Base-by-base conservation (phyloP, 2,888 invertebrate genomes). In the Lochmaea capreae region DNA sequence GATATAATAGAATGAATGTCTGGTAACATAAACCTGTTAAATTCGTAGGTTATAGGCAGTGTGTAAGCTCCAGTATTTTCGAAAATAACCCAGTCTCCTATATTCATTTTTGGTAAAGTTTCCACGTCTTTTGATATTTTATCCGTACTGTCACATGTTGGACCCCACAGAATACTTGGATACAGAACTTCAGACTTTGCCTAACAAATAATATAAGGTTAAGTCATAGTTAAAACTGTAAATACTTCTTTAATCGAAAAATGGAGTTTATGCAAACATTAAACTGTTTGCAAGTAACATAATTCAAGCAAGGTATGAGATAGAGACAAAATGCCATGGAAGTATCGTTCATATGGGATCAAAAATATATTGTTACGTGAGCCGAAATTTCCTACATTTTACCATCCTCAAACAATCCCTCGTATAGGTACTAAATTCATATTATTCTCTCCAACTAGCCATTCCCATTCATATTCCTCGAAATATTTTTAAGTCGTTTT, bases 61-160 rank as follows among this genome's bases (percentile, higher is more conserved):
- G 98, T 97, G 88, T 97, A 97, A 39, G 98, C 98, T 66, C 98
- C 98, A 97, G 98, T 97, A 87, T 98, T 93, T 80, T 93, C 92
- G 88, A 97, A 98, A 78, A 94, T 88, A 61, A 99, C 88, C 93
- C 97, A 95, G 81, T 95, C 93, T 10, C 97, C 97, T 72, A 93
- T 89, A 22, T 91, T 88, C 87, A 97, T 89, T 79, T 92, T 90
- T 0, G 94, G 94, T 79, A 96, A 87, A 11, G 52, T n/a, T n/a
- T 66, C 66, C 4, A 49, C 49, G 8, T 65, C 66, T 65, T 92
- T 90, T 77, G 92, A 89, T 54, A 89, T 87, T 89, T 94, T 93
- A 89, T 98, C 98, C 79, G 97, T 88, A 8, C 94, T 95, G 88
- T 98, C 97, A 86, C 98, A 98, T 16, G 97, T 96, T 46, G 98